Evolutionary conservation across 2,113 vertebrate genomes (phyloP).

Genomic region (Ariopsis seemanni): DNA sequence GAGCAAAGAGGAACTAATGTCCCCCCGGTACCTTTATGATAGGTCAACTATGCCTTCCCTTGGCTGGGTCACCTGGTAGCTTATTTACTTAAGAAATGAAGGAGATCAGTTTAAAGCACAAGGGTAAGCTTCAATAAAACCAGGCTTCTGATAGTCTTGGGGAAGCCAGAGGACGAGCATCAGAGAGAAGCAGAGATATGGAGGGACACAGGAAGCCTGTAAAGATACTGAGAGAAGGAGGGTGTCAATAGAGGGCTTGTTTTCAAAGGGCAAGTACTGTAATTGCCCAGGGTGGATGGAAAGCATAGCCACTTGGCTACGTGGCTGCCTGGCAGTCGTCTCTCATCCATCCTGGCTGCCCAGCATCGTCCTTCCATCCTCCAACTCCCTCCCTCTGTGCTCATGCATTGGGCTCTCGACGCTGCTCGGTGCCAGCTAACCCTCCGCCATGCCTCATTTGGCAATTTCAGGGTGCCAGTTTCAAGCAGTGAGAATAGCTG

Average conservation of each 20-base stretch:
- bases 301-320: conserved; percentile 47
- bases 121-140: conserved; percentile 43
- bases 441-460: conserved; percentile 47
- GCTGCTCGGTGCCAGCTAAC: conserved; percentile 47
- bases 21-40: not conserved
- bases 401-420: conserved; percentile 27
- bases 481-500: conserved; percentile 38
- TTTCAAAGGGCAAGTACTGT: conserved; percentile 73
- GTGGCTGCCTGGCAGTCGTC: conserved; percentile 52
- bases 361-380: conserved; percentile 16
- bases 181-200: conserved; percentile 29
- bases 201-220: conserved; percentile 39
- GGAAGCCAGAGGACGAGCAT: conserved; percentile 34
- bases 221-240: conserved; percentile 37
- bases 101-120: conserved; percentile 53
- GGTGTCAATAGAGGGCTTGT: conserved; percentile 56
- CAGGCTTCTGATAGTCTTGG: conserved; percentile 52
- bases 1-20: not conserved
- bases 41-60: not conserved
- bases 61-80: conserved; percentile 48
- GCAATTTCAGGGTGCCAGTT: conserved; percentile 42
- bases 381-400: conserved; percentile 34
- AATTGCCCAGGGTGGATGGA: conserved; percentile 63
- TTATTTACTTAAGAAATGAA: conserved; percentile 54
- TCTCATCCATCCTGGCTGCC: conserved; percentile 45